Conservation (phyloP, 2,113 vertebrate genomes). For the Lagopus muta region DNA sequence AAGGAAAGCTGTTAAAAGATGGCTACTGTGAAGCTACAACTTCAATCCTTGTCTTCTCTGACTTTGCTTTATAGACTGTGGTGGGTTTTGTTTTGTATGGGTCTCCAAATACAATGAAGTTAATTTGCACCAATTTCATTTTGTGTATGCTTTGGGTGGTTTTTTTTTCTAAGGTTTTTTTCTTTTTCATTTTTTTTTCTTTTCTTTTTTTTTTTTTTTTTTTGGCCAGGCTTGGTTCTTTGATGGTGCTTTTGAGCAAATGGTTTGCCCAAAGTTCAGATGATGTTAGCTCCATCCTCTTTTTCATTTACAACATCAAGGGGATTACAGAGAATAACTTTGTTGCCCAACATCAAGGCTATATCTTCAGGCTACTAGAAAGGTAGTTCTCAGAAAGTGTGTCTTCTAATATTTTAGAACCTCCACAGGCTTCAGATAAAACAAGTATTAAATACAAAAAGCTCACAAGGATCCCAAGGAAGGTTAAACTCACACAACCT, state of each 20-base stretch:
- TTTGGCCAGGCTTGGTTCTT: conserved; percentile 75
- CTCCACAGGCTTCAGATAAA: conserved; percentile 87
- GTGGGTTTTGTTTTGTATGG: conserved; percentile 81
- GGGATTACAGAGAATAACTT: conserved; percentile 87
- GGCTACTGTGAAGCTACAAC: conserved; percentile 76
- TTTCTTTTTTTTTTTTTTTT: not conserved
- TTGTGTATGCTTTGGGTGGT: conserved; percentile 67
- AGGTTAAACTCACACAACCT: conserved; percentile 85
- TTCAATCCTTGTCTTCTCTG: conserved; percentile 78
- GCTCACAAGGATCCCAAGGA: conserved; percentile 81
- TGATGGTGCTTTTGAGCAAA: conserved; percentile 85
- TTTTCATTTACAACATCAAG: conserved; percentile 88
- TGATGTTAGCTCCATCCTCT: conserved; percentile 80
- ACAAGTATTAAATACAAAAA: conserved; percentile 87
- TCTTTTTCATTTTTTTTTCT: not conserved
- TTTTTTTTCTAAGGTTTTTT: conserved; percentile 4
- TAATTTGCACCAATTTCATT: conserved; percentile 85
- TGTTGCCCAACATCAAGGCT: conserved; percentile 87
- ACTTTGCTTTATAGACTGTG: conserved; percentile 72
- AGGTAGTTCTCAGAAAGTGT: conserved; percentile 86
- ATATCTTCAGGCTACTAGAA: conserved; percentile 86
- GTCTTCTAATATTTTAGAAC: conserved; percentile 89
- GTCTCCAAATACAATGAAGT: conserved; percentile 77
- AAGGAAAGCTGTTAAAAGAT: conserved; percentile 84
- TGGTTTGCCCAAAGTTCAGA: conserved; percentile 87